phyloP scores from a whole-genome alignment of 2,888 invertebrate species.

The Mesochorus sp. region DNA sequence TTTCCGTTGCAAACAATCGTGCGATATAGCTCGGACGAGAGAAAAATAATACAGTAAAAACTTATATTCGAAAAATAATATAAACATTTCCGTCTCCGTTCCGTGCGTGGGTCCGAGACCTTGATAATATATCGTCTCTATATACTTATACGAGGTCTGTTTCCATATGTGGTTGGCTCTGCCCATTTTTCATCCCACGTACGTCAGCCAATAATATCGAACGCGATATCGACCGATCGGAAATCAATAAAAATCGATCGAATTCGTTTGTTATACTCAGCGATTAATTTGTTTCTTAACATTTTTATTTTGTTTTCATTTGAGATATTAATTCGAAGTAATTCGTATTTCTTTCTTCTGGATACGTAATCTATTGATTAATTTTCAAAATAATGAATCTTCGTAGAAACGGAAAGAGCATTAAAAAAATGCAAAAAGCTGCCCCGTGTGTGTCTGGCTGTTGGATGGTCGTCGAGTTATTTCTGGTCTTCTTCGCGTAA shows the following conservation, averaged over 20 bases:
- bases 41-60: not conserved
- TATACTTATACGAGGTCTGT: conserved; percentile 45
- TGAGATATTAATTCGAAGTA: not conserved
- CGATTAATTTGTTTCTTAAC: no score
- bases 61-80: not conserved
- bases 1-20: not conserved
- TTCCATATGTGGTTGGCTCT: conserved; percentile 53
- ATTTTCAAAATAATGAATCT: not conserved
- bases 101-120: conserved; percentile 24
- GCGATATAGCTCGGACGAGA: not conserved
- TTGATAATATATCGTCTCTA: conserved; percentile 39
- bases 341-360: not conserved
- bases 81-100: not conserved
- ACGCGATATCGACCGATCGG: no score
- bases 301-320: no score
- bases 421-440: not conserved
- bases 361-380: not conserved
- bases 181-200: conserved; percentile 41
- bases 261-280: no score
- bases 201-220: conserved; percentile 18
- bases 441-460: conserved; percentile 11
- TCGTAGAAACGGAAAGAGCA: no score
- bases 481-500: conserved; percentile 67
- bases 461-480: conserved; percentile 65
- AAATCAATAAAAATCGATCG: no score